Base-by-base conservation (phyloP, 2,888 invertebrate genomes). In the Tenodera sinensis region DNA sequence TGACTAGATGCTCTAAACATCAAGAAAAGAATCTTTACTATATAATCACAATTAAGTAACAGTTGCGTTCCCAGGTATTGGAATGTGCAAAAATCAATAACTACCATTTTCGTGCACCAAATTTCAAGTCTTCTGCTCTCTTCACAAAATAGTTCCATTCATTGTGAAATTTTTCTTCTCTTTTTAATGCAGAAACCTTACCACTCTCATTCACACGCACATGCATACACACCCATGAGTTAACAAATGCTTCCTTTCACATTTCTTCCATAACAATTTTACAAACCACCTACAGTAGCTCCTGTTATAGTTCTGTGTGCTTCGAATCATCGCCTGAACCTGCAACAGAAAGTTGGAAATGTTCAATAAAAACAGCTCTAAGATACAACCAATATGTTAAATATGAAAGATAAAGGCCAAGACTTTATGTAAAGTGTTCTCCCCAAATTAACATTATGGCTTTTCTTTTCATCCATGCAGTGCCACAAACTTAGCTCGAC, bases 221-320 rank as follows among this genome's bases (percentile, higher is more conserved):
- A 28, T 20, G 71, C 47, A 85, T 54, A 14, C 85, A 54, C 14
- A 28, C 30, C 20, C 28, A 84, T 30, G 34, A 28, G 34, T 30
- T 30, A 28, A 28, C 42, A 27, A 42, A 85, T 27, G 27, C 85
- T 47, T 47, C 9, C 85, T 30, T 30, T 30, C 84, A n/a, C 54
- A 28, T 30, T 25, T 25, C 34, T 82, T 83, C 83, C 27, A 20
- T 34, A 87, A 87, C 42, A 87, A 87, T 87, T 87, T 25, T 83
- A 82, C 34, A 30, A 87, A 87, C 54, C 87, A 81, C 34, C 87
- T 87, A 87, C 34, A 14, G 82, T 7, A 87, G 4, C 42, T 82
- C 82, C 7, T 87, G 87, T 87, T 87, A 87, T 87, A 87, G 87
- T 87, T 87, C 87, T 87, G 87, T 83, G 82, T 87, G 87, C 81